phyloP scores from a whole-genome alignment of 2,797 vertebrate genomes.

The Syndactyla subalaris region DNA sequence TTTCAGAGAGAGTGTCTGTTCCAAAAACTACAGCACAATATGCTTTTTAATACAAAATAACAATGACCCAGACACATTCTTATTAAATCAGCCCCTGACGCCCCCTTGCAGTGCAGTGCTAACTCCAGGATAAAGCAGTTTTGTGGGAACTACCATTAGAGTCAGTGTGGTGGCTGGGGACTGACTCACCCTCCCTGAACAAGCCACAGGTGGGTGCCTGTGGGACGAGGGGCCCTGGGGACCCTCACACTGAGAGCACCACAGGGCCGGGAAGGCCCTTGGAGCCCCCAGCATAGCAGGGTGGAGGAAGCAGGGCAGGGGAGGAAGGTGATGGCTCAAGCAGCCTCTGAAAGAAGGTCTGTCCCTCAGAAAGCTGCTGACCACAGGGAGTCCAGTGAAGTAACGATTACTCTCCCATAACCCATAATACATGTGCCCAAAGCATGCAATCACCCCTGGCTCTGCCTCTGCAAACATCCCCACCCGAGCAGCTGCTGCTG shows the following conservation, averaged over 20 bases:
- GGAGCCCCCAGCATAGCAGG: rapidly evolving
- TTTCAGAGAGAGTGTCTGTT: background rate
- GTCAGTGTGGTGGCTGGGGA: background rate
- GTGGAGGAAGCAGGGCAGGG: background rate
- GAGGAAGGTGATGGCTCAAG: background rate
- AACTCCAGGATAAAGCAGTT: rapidly evolving
- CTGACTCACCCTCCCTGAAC: rapidly evolving
- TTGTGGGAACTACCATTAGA: rapidly evolving
- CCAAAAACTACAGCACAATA: rapidly evolving
- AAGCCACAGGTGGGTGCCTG: background rate
- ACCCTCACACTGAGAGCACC: background rate
- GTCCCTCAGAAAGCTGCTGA: background rate
- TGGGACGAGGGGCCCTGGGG: background rate
- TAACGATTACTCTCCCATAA: rapidly evolving
- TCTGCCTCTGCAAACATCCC: background rate
- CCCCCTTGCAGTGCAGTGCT: too few relatives aligned
- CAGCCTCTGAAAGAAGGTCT: background rate
- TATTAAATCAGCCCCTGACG: background rate
- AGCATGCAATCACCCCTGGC: background rate
- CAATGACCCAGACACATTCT: rapidly evolving
- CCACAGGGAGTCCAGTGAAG: rapidly evolving
- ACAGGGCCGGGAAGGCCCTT: background rate
- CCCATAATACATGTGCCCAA: rapidly evolving
- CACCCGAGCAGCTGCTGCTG: background rate
- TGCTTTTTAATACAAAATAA: background rate